Evolutionary conservation across 2,113 vertebrate genomes (phyloP).

Genomic region (Oophaga pumilio): DNA sequence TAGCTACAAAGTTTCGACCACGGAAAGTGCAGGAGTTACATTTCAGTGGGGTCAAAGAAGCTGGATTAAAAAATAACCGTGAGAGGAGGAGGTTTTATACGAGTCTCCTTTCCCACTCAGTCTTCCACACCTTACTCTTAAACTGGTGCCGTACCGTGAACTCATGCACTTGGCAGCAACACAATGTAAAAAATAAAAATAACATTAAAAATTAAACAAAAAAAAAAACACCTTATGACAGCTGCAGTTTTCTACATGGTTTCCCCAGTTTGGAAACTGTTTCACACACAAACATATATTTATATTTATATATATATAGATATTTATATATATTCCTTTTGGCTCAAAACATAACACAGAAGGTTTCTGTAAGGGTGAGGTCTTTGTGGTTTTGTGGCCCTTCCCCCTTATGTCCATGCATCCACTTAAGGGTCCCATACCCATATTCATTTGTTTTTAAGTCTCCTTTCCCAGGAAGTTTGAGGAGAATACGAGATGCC

Average conservation of each 20-base stretch:
- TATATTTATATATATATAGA: conserved; percentile 57
- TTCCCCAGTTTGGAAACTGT: conserved; percentile 51
- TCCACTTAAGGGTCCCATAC: conserved; percentile 44
- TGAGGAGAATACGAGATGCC: conserved; percentile 22
- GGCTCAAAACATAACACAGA: conserved; percentile 59
- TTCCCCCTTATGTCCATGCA: conserved; percentile 48
- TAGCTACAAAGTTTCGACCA: conserved; percentile 42
- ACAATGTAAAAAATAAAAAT: conserved; percentile 49
- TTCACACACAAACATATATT: conserved; percentile 56
- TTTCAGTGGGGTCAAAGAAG: conserved; percentile 55
- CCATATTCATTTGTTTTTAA: neutral
- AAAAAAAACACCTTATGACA: conserved; percentile 41
- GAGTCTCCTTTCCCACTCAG: conserved; percentile 17
- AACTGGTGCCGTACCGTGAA: conserved; percentile 50
- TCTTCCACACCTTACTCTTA: conserved; percentile 26
- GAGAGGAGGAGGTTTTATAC: conserved; percentile 10
- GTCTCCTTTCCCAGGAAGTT: conserved; percentile 37
- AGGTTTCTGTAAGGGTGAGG: conserved; percentile 56
- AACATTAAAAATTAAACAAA: conserved; percentile 44
- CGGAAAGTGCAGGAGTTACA: conserved; percentile 55
- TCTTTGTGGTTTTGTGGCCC: conserved; percentile 55
- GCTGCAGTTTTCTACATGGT: conserved; percentile 41
- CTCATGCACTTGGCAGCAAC: conserved; percentile 56
- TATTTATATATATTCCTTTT: conserved; percentile 59
- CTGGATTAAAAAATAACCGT: conserved; percentile 5